Evolutionary conservation across 2,797 vertebrate species (phyloP).

Genomic region (Macropodus opercularis): DNA sequence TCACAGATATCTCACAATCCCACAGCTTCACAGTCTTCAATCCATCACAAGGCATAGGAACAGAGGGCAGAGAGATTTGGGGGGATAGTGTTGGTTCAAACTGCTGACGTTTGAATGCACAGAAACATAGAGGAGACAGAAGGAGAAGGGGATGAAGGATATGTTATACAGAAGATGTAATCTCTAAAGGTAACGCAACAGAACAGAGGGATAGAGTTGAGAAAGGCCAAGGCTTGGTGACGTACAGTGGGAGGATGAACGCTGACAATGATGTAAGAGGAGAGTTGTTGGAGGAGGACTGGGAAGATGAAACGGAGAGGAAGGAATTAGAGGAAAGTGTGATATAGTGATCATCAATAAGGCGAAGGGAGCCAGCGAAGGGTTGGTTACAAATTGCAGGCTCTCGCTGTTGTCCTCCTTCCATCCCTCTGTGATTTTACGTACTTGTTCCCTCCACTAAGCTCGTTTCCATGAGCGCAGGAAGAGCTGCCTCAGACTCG

Average conservation of each 20-base stretch:
- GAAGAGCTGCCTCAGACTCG: constrained; percentile 52
- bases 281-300: constrained; percentile 15
- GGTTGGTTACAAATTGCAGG: constrained; percentile 7
- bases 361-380: neutral
- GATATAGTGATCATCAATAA: constrained; percentile 23
- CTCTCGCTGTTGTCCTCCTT: neutral
- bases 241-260: constrained; percentile 31
- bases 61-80: constrained; percentile 21
- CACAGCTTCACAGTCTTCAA: constrained; percentile 25
- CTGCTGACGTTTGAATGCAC: constrained; percentile 24
- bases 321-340: constrained; percentile 30
- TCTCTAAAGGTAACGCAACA: constrained; percentile 34
- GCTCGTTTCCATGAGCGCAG: constrained; percentile 66
- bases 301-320: constrained; percentile 19
- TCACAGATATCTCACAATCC: constrained; percentile 39
- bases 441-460: constrained; percentile 73
- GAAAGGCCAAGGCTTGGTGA: constrained; percentile 6
- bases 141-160: constrained; percentile 24
- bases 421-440: constrained; percentile 32
- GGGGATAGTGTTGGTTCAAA: constrained; percentile 2
- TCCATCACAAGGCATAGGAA: constrained; percentile 26
- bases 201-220: constrained; percentile 27
- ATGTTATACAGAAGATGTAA: constrained; percentile 40
- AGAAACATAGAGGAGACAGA: constrained; percentile 16
- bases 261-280: constrained; percentile 26